Evolutionary conservation across 2,113 vertebrate genomes (phyloP), one percentile per base, ranked within the genome.

Genomic region (Brachyistius frenatus): DNA sequence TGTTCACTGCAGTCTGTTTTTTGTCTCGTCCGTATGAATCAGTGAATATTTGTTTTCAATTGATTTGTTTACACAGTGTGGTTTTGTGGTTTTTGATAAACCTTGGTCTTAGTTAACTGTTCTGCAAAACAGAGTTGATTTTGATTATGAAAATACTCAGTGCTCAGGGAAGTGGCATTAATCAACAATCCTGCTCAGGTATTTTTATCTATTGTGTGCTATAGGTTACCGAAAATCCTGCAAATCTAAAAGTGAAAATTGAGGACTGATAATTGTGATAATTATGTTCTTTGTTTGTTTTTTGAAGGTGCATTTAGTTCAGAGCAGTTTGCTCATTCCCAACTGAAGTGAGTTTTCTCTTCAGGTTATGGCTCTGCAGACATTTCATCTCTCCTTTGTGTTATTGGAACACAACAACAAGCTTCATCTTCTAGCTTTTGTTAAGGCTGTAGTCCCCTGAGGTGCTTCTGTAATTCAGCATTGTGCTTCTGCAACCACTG

Each of bases 321-420:
- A 46, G 15, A 54, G 8, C 3, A 55, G 37, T 61, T 58, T 70
- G 35, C 47, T 75, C 49, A 32, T 73, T 44, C 30, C 47, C 67
- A 66, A 79, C 39, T 63, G 16, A 72, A 80, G 52, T 53, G 16
- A 41, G 9, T 16, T 58, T 58, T 71, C 31, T 52, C 70, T 70
- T 53, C 49, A 56, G 31, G 56, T 69, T 60, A 53, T 36, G 15
- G n/a, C 41, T 52, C 47, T 78, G 66, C 58, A 80, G 68, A 73
- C 50, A 49, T 66, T 56, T 74, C 52, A 15, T 50, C 60, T 55
- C 50, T 76, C 36, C 52, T 60, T 73, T 83, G 69, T 76, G 81
- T 50, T 49, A 73, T 73, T 69, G 52, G 72, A 80, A 68, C 64
- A 84, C 75, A 89, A 80, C 75, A 91, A 78, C 74, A 81, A 70